phyloP scores from a whole-genome alignment of 2,797 vertebrate species.

The Gadopsis bispinosus region DNA sequence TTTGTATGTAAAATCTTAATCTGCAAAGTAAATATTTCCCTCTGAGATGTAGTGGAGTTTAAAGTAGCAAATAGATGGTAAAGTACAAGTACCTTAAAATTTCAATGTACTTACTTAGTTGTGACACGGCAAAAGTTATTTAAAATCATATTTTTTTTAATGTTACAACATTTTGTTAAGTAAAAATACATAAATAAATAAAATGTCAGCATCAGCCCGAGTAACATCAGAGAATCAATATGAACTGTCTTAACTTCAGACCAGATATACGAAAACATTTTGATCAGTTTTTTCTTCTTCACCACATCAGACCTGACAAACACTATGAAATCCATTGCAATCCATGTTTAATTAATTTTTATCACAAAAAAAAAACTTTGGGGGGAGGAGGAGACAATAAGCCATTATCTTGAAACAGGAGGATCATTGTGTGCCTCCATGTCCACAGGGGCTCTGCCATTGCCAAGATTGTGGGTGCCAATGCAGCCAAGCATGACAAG shows the following conservation, averaged over 20 bases:
- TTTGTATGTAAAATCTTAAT: not conserved
- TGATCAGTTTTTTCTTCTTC: not conserved
- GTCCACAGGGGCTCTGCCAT: slow-evolving; percentile 94
- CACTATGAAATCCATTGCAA: not conserved
- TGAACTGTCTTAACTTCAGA: not conserved
- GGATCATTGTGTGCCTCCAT: slow-evolving; percentile 8
- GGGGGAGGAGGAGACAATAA: not conserved
- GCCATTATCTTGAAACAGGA: not conserved
- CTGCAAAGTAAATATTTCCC: not conserved
- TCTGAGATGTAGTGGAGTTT: not conserved
- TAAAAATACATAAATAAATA: not conserved
- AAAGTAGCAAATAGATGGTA: not conserved
- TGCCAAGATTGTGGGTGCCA: slow-evolving; percentile 94
- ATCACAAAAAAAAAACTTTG: not conserved
- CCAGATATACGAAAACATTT: not conserved
- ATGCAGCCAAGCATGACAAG: slow-evolving; percentile 85
- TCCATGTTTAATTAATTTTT: not conserved
- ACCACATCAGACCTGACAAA: not conserved
- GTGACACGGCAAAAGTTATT: no score
- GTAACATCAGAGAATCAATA: not conserved
- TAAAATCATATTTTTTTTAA: no score
- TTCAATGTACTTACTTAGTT: not conserved
- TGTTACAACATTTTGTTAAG: not conserved
- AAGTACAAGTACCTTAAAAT: not conserved
- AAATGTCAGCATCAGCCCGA: not conserved